Percentiles rank a stretch among this genome's conserved stretches.
phyloP scores from a whole-genome alignment of 2,113 vertebrate genomes.

The Egretta garzetta region DNA sequence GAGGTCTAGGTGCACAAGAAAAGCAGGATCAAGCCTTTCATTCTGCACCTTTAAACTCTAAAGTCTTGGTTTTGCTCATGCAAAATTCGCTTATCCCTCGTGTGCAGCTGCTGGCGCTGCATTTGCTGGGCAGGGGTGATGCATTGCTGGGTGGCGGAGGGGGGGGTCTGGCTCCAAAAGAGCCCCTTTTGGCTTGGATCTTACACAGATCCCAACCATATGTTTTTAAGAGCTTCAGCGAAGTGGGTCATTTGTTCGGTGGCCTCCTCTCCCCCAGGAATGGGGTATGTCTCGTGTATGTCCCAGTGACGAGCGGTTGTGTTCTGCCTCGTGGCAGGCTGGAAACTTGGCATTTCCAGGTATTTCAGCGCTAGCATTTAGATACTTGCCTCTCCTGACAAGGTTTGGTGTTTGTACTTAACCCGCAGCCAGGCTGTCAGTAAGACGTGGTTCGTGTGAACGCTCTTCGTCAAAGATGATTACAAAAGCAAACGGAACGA shows the following conservation, averaged over 20 bases:
- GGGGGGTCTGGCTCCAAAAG: neutral
- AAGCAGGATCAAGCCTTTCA: neutral
- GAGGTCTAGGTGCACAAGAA: neutral
- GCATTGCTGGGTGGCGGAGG: neutral
- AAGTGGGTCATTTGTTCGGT: neutral
- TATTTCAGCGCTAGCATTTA: neutral
- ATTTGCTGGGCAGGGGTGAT: neutral
- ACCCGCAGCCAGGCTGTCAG: neutral
- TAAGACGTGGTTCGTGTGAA: neutral
- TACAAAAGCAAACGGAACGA: neutral
- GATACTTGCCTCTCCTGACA: neutral
- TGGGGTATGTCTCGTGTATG: too few relatives aligned
- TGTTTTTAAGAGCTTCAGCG: neutral
- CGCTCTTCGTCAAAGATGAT: neutral
- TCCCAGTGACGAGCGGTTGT: neutral
- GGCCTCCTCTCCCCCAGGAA: neutral
- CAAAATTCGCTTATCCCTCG: neutral
- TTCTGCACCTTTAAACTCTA: neutral
- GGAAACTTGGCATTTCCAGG: neutral
- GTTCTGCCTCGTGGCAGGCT: neutral
- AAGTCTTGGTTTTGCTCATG: fast-evolving
- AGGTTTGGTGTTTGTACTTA: neutral
- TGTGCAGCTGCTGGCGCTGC: neutral
- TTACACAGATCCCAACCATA: too few relatives aligned
- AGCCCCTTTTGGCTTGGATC: neutral